A percentile compares a stretch with the other conserved stretches of the same genome.
phyloP scores from a whole-genome alignment of 2,888 invertebrate genomes.

The Dasysyrphus tricinctus region DNA sequence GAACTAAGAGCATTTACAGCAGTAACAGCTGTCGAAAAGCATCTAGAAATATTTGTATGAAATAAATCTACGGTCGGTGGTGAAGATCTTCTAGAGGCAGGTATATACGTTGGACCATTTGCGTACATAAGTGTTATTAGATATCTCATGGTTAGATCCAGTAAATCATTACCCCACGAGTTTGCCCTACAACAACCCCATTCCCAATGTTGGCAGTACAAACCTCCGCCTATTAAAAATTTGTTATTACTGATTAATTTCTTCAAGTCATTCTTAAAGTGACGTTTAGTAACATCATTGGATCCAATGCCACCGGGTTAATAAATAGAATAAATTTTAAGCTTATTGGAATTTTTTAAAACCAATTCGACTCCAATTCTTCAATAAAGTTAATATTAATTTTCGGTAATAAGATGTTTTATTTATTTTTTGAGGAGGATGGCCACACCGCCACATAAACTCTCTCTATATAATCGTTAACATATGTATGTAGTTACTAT shows the following conservation, averaged over 20 bases:
- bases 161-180: no score
- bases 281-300: neutral
- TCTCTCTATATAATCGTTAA: conserved; percentile 6
- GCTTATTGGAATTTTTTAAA: neutral
- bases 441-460: neutral
- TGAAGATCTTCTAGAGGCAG: neutral
- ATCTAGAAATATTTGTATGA: neutral
- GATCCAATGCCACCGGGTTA: neutral
- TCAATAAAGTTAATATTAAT: conserved; percentile 1
- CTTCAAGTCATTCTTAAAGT: no score
- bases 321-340: neutral
- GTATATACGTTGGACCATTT: no score
- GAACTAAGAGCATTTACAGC: neutral
- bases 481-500: conserved; percentile 1
- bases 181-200: no score
- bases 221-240: no score
- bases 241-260: no score
- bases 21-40: neutral
- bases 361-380: neutral
- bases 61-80: neutral
- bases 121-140: no score
- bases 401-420: neutral
- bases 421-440: neutral
- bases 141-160: no score
- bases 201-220: no score